Base-by-base conservation (phyloP, 2,888 invertebrate genomes). In the Ophioninae sp. region DNA sequence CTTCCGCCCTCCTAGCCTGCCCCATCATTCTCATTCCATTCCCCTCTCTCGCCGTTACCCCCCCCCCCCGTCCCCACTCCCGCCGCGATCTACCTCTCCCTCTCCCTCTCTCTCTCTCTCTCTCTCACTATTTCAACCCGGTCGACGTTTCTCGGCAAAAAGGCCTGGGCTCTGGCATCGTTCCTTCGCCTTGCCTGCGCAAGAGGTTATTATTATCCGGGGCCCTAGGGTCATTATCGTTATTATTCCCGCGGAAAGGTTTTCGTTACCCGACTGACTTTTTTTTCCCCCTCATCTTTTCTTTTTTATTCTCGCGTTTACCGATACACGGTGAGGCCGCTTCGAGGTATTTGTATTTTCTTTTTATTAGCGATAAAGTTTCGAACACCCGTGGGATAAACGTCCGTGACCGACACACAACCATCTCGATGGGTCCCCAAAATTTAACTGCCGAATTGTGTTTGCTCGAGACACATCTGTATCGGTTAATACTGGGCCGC, bases 201-300 rank as follows among this genome's bases (percentile, higher is more conserved):
- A 50, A 77, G 86, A 87, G 83, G 87, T 89, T 89, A 89, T 90
- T 89, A 89, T 89, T 89, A 89, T 87, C 87, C 85, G 79, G 87
- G 74, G 76, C 82, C 87, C 83, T 88, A 88, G 87, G 88, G 85
- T 89, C 88, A 88, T 89, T 88, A 89, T 90, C 88, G 86, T 89
- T 88, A 88, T 88, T 86, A 88, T 88, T 89, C 88, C 86, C 86
- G 87, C 86, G 87, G 84, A 86, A 79, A 87, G 87, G 86, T 87
- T 88, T 88, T 88, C 89, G 87, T 88, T 88, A 87, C 86, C 86
- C 88, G 87, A 85, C 74, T 75, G 87, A 85, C 78, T 74, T 57
- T 65, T 41, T 69, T 76, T 59, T 41, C 6, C 23, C n/a, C n/a
- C n/a, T n/a, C n/a, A n/a, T 41, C 21, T 21, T 8, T 39, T 50